Evolutionary conservation across 2,797 vertebrate genomes (phyloP).

Genomic region (Typhlichthys eigenmanni): DNA sequence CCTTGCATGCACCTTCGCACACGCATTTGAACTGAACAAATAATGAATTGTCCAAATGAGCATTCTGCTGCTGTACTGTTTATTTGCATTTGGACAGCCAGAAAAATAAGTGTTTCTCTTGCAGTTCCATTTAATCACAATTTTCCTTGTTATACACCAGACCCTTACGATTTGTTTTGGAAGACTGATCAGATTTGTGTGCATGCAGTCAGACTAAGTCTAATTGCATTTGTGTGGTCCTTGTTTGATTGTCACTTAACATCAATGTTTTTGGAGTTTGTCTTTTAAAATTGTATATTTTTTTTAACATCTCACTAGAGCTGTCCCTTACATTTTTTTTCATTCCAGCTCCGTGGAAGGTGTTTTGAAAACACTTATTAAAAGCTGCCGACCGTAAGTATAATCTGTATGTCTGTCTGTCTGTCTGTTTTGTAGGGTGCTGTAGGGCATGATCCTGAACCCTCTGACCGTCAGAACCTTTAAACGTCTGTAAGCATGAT

Average conservation of each 20-base stretch:
- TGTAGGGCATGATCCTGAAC: background rate
- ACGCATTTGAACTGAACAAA: constrained; percentile 10
- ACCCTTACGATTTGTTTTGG: constrained; percentile 16
- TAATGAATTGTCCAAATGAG: background rate
- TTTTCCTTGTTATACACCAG: constrained; percentile 16
- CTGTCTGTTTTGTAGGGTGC: background rate
- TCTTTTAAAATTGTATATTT: background rate
- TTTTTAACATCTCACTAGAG: constrained; percentile 17
- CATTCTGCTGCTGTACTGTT: constrained; percentile 6
- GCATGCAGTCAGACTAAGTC: constrained; percentile 67
- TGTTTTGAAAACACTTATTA: constrained; percentile 93
- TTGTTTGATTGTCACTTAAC: constrained; percentile 47
- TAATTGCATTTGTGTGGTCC: constrained; percentile 68
- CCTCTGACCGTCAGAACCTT: background rate
- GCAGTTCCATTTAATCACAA: background rate
- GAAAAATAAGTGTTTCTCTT: background rate
- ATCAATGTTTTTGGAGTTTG: constrained; percentile 12
- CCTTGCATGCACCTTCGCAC: background rate
- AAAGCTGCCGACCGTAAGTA: constrained; percentile 97
- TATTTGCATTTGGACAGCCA: constrained; percentile 2
- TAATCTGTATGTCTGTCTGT: background rate
- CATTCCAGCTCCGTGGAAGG: constrained; percentile 89
- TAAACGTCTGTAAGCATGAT: background rate
- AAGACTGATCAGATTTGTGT: constrained; percentile 47
- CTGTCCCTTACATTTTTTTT: constrained; percentile 17